Percentiles rank a stretch among this genome's conserved stretches.
These are phyloP conservation scores for Eidolon dupreanum DNA, from an alignment of 2,797 vertebrate species.

Conservation along the genomic window DNA sequence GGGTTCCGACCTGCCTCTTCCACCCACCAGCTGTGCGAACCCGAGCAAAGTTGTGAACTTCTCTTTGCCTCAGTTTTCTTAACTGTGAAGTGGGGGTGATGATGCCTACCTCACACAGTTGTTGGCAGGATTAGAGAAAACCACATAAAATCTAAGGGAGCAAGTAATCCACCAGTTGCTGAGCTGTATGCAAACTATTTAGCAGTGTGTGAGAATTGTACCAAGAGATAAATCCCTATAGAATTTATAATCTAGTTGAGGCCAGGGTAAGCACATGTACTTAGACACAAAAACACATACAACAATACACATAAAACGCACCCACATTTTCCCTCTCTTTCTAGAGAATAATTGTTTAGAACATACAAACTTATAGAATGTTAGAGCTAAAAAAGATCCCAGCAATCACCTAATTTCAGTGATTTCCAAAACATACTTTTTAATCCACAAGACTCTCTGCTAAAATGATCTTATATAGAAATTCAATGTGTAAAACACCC, in stretches of 20 bases:
- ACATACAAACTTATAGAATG: background rate
- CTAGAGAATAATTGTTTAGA: background rate
- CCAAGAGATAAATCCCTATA: background rate
- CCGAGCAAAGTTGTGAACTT: background rate
- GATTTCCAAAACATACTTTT: background rate
- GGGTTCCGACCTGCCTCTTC: background rate
- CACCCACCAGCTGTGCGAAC: background rate
- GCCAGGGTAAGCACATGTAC: background rate
- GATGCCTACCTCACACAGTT: background rate
- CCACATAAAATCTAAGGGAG: background rate
- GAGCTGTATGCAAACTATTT: background rate
- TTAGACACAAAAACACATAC: background rate
- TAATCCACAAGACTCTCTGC: background rate
- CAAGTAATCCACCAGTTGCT: background rate
- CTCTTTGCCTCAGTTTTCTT: background rate
- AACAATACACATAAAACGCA: background rate
- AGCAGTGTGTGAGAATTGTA: background rate
- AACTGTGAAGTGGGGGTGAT: background rate
- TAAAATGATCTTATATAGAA: background rate
- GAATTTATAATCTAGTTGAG: background rate
- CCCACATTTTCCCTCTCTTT: background rate
- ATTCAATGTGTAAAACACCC: background rate
- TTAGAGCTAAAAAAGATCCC: background rate
- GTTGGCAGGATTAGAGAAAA: background rate
- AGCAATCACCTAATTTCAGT: background rate